Percentiles rank a stretch among this genome's conserved stretches.
Conservation (phyloP, 2,113 vertebrate species). For the Hippopotamus amphibius region DNA sequence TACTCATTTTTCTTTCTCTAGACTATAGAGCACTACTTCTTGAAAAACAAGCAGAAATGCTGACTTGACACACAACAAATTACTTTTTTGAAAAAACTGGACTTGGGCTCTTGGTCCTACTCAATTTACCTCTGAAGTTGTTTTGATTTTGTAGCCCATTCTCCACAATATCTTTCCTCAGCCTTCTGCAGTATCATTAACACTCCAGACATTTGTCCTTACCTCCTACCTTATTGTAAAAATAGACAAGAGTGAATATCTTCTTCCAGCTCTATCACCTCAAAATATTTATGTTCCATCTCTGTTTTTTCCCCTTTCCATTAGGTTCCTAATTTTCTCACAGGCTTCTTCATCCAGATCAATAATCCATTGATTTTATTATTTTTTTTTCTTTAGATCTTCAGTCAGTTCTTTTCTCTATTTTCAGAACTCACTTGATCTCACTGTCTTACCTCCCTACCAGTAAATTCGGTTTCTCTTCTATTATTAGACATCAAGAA, state of each 20-base stretch:
- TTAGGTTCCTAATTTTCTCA: constrained; percentile 36
- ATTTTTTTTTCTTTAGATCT: neutral
- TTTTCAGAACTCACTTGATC: constrained; percentile 21
- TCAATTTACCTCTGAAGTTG: neutral
- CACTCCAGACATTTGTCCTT: neutral
- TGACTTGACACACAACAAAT: neutral
- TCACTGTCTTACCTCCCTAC: neutral
- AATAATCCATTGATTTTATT: neutral
- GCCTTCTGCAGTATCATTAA: neutral
- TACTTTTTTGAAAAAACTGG: constrained; percentile 16
- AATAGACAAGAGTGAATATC: neutral
- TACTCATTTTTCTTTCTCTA: neutral
- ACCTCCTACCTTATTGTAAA: constrained; percentile 15
- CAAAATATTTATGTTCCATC: neutral
- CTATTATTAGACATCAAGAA: constrained; percentile 23
- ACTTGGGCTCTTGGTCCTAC: neutral
- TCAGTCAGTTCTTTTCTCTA: neutral
- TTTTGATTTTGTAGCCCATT: constrained; percentile 17
- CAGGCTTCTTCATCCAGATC: neutral
- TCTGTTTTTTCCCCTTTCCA: neutral
- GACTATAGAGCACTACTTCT: neutral
- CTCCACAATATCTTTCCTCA: neutral
- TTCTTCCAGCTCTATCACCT: neutral
- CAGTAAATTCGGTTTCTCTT: constrained; percentile 36
- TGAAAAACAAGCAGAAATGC: neutral